Conservation (phyloP, 2,113 vertebrate species). For the Pachycephala philippinensis region DNA sequence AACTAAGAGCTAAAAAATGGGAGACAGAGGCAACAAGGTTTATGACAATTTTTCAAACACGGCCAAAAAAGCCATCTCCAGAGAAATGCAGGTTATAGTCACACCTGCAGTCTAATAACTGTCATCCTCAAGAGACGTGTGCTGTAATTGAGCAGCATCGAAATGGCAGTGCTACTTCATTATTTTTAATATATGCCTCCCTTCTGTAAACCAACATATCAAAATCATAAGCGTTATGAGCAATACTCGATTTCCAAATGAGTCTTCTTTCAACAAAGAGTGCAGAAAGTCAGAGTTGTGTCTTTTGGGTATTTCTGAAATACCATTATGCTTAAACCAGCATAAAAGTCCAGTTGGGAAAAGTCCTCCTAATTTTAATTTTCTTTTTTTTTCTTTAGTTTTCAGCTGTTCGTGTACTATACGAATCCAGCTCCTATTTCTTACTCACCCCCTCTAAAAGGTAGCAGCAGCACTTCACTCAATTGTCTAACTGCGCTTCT, state of each 20-base stretch:
- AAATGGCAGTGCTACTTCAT: slow-evolving; percentile 48
- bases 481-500: background rate
- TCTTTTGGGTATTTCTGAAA: background rate
- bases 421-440: background rate
- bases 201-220: slow-evolving; percentile 36
- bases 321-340: background rate
- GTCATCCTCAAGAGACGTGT: background rate
- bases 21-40: background rate
- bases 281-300: background rate
- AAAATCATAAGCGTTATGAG: slow-evolving; percentile 18
- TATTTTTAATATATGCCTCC: slow-evolving; percentile 40
- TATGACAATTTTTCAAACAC: background rate
- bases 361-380: background rate
- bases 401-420: background rate
- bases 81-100: background rate
- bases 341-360: background rate
- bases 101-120: slow-evolving; percentile 12
- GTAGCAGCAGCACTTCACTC: background rate
- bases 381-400: background rate
- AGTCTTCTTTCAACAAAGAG: background rate
- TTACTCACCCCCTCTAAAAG: background rate
- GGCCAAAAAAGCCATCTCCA: background rate
- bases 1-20: background rate
- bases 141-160: background rate
- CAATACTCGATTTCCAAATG: slow-evolving; percentile 14